Percentiles rank a stretch among this genome's conserved stretches.
phyloP scores from a whole-genome alignment of 1,140 invertebrate species.

The Meloidogyne chitwoodi region DNA sequence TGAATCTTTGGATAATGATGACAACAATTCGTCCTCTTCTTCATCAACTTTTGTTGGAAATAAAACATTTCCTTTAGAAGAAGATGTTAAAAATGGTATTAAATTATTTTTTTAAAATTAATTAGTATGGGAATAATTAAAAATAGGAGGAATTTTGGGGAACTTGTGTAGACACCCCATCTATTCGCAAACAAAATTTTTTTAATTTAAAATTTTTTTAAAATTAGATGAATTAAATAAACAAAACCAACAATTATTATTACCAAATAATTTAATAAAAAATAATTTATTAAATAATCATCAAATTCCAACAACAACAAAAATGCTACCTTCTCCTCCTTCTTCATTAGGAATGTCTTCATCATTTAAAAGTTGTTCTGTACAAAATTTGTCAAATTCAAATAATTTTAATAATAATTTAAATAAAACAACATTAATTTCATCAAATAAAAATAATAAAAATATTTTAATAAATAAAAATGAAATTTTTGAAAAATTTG shows the following conservation, averaged over 20 bases:
- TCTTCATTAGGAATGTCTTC: constrained; percentile 2
- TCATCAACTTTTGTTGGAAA: background rate
- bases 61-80: background rate
- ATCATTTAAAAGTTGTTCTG: constrained; percentile 1
- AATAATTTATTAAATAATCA: background rate
- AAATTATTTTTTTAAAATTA: no score
- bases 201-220: no score
- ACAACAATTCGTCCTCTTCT: background rate
- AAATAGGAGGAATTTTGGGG: no score
- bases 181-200: no score
- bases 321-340: background rate
- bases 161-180: no score
- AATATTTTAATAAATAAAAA: constrained; percentile 20
- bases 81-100: background rate
- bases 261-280: background rate
- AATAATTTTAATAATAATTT: no score
- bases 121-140: no score
- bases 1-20: background rate
- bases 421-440: background rate
- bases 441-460: background rate
- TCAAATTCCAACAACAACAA: no score
- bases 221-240: no score
- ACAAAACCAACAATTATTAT: no score
- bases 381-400: background rate
- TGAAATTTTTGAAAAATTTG: constrained; percentile 48